Base-by-base conservation (phyloP, 1,140 invertebrate species). In the Drosophila persimilis region DNA sequence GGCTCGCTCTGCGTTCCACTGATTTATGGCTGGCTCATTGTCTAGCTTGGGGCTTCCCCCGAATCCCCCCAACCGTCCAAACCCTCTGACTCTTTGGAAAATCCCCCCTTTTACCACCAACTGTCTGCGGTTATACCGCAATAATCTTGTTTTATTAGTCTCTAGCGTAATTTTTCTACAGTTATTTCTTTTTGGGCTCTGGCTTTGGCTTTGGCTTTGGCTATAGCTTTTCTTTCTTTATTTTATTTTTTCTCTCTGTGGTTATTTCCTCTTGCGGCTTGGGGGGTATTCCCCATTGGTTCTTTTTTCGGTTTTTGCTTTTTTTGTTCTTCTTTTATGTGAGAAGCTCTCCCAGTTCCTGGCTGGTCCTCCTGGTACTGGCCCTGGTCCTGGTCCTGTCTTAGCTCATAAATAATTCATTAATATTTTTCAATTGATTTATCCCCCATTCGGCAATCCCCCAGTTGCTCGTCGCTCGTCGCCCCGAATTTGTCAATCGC, bases 141-240 rank as follows among this genome's bases (percentile, higher is more conserved):
- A 81, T 81, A 81, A 81, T 81, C 79, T 66, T 81, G 78, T 81
- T 81, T 81, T 81, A 81, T 81, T 81, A 81, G 78, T 81, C 78
- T 81, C 79, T 57, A 81, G 79, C 57, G 79, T 81, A 73, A 77
- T 81, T 81, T 77, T 81, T 77, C 69, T 62, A 73, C 78, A 73
- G 70, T 83, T 81, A 43, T 64, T 73, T 80, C 69, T 67, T 45
- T 51, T 52, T 22, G 20, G 41, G 58, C 39, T 56, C 57, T 44
- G 73, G 54, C 35, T 62, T 53, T 39, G 56, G 31, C 53, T 55
- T 63, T 57, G 50, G 51, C 35, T 67, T 15, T 65, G 44, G 13
- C 57, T 24, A 44, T 47, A 46, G 39, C 50, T 46, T 55, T 77
- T 35, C 31, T 9, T 8, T 39, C 9, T 8, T 45, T 22, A 47